Base-by-base conservation (phyloP, 2,797 vertebrate genomes). In the Lycodopsis pacificus region DNA sequence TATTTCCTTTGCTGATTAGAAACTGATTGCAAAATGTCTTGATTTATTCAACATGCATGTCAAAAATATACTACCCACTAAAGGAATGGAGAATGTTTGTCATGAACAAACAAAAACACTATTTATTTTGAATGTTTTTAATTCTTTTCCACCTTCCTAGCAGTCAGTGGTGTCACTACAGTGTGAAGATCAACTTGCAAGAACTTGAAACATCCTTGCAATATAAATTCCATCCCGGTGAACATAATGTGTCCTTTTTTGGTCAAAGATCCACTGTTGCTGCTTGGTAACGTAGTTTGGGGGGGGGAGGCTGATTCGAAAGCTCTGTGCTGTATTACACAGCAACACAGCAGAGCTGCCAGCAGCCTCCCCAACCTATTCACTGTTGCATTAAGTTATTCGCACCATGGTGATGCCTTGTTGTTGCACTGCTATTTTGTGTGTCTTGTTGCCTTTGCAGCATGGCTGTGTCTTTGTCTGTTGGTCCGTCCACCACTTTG, bases 121-220 rank as follows among this genome's bases (percentile, higher is more conserved):
- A 11, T 27, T 61, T 22, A 14, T 56, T 64, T 64, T 38, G n/a
- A 6, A 34, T 34, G 32, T 34, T 34, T 34, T 34, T 7, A 34
- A 49, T 49, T 34, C 19, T 6, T 38, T 8, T 32, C 46, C 3
- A 11, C 49, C 40, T 7, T 42, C 3, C 9, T 13, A 59, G 12
- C 34, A 25, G 11, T 19, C 48, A 5, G 34, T 8, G 15, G 14
- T 30, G 61, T 70, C 36, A 32, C 14, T 38, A 7, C 3, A 56
- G 6, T 15, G 9, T 34, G 48, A 57, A 17, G 38, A 38, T 40
- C 19, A 19, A 38, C 53, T 65, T 74, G 66, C 49, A 59, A 11
- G 38, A 27, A 65, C 71, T 54, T 73, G 22, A 72, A 56, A 73
- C n/a, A 38, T 22, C n/a, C 25, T 25, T 56, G 51, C 27, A 63